Evolutionary conservation across 2,113 vertebrate species (phyloP).

Genomic region (Uria lomvia): DNA sequence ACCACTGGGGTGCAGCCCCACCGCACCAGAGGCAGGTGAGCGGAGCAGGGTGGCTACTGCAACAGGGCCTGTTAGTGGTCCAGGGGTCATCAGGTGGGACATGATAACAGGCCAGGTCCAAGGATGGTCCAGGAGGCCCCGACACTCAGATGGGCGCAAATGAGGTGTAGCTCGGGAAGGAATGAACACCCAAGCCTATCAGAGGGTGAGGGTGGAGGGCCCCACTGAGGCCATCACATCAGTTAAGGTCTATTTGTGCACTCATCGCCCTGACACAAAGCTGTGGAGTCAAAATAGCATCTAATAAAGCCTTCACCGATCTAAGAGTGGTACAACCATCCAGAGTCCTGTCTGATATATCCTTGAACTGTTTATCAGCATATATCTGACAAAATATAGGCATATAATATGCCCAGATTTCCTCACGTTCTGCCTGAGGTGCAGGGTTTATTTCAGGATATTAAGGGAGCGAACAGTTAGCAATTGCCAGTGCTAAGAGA

Average conservation of each 20-base stretch:
- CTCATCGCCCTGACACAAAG: neutral
- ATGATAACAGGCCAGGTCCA: neutral
- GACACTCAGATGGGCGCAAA: neutral
- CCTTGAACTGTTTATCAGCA: neutral
- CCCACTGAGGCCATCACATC: neutral
- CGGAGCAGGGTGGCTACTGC: neutral
- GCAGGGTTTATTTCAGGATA: neutral
- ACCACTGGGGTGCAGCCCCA: rapidly evolving
- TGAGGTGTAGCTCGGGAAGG: neutral
- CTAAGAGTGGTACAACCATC: neutral
- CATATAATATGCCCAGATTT: neutral
- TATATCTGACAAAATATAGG: neutral
- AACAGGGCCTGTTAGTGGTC: rapidly evolving
- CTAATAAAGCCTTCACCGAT: neutral
- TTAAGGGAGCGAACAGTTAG: neutral
- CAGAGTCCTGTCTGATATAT: neutral
- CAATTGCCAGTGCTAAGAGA: neutral
- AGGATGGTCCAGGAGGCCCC: neutral
- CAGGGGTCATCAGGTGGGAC: neutral
- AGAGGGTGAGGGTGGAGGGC: neutral
- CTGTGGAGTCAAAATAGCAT: neutral
- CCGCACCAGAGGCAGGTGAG: neutral
- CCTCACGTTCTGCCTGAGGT: neutral
- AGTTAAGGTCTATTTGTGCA: neutral
- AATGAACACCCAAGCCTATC: neutral